Base-by-base conservation (phyloP, 2,113 vertebrate species). In the Alouatta palliata region DNA sequence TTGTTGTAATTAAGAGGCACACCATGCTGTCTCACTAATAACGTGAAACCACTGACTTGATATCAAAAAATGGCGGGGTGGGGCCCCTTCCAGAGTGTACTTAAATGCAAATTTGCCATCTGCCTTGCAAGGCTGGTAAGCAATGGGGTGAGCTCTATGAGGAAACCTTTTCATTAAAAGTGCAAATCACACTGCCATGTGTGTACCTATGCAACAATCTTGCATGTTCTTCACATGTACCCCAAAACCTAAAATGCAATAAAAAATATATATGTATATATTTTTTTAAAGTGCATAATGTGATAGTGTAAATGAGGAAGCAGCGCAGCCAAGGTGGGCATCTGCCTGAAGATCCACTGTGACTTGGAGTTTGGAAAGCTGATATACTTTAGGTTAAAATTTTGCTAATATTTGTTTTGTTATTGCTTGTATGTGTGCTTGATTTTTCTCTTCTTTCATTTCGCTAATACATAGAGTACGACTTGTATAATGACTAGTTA, bases 101-200 rank as follows among this genome's bases (percentile, higher is more conserved):
- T 52, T 66, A 94, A 92, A 94, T 80, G 94, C 93, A 97, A 92
- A 92, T 97, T 68, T 89, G 2, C 91, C 96, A 94, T 91, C 83
- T 87, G 83, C 23, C 37, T 95, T 76, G 37, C 64, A 93, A 66
- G n/a, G 37, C 16, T 89, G 56, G 84, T 73, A 40, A 96, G 66
- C 43, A 43, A 52, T 35, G 54, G 32, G 52, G 79, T 90, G 80
- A 58, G 43, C 32, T 52, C 12, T 45, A 13, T 54, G 30, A 96
- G 66, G 82, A 96, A 91, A 85, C 0, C 20, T 45, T 82, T 80
- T 17, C 77, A 27, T 43, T 71, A 86, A 93, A 81, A 70, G 49
- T 85, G 32, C 19, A 5, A n/a, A n/a, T n/a, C n/a, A n/a, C n/a
- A n/a, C n/a, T n/a, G n/a, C n/a, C n/a, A n/a, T n/a, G n/a, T n/a